A percentile compares a stretch with the other conserved stretches of the same genome.
These are phyloP conservation scores for Hydractinia echinata DNA, from an alignment of 30 jellyfish, hydroid and myxozoan genomes.

Conservation along the genomic window DNA sequence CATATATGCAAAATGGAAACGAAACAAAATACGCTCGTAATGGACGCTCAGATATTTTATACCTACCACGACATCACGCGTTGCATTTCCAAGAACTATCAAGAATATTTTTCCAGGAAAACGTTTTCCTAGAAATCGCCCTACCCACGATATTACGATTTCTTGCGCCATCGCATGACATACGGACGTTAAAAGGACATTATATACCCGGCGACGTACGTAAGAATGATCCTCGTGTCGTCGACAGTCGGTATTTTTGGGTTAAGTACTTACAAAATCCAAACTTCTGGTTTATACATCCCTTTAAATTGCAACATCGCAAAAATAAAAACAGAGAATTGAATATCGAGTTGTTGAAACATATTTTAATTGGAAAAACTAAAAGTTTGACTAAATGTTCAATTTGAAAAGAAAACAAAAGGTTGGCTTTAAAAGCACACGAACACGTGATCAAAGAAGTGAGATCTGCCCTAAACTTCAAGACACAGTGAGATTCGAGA, in stretches of 20 bases:
- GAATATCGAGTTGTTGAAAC: slow-evolving; percentile 64
- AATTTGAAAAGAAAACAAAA: too few relatives aligned
- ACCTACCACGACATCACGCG: slow-evolving; percentile 67
- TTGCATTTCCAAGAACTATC: slow-evolving; percentile 63
- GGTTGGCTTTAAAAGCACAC: too few relatives aligned
- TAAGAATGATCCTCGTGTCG: slow-evolving; percentile 81
- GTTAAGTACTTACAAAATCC: slow-evolving; percentile 56
- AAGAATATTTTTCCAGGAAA: slow-evolving; percentile 43
- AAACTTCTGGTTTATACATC: slow-evolving; percentile 76
- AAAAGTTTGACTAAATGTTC: slow-evolving; percentile 44
- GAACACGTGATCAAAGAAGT: too few relatives aligned
- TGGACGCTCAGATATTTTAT: slow-evolving; percentile 82
- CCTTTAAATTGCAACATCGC: slow-evolving; percentile 82
- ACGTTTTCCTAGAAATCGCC: slow-evolving; percentile 80
- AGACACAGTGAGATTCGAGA: too few relatives aligned
- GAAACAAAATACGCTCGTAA: slow-evolving; percentile 36
- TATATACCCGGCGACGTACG: slow-evolving; percentile 93
- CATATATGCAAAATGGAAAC: slow-evolving; percentile 38
- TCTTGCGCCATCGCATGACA: slow-evolving; percentile 38
- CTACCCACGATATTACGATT: slow-evolving; percentile 77
- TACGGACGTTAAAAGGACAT: slow-evolving; percentile 58
- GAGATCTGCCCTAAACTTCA: too few relatives aligned
- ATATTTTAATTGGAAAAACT: slow-evolving; percentile 60
- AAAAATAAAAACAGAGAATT: slow-evolving; percentile 75
- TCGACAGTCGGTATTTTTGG: slow-evolving; percentile 94